Evolutionary conservation across 2,888 invertebrate genomes (phyloP).

Genomic region (Tenodera sinensis): DNA sequence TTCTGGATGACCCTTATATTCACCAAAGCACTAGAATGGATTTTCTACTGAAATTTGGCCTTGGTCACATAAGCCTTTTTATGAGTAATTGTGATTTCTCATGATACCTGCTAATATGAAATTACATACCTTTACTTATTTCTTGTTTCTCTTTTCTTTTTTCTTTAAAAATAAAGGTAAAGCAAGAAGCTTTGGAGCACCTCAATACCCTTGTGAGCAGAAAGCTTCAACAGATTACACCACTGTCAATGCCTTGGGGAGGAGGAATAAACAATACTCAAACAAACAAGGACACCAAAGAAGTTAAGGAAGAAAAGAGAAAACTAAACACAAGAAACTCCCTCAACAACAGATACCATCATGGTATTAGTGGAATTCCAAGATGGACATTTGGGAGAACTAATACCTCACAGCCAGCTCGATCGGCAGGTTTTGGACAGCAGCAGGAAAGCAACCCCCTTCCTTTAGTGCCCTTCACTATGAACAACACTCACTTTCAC

Average conservation of each 20-base stretch:
- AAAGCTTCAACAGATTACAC: slow-evolving; percentile 28
- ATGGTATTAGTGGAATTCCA: neutral
- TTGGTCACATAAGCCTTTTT: no score
- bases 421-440: neutral
- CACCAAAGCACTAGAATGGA: no score
- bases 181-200: slow-evolving; percentile 38
- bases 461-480: neutral
- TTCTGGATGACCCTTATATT: no score
- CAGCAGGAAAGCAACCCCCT: neutral
- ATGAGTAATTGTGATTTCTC: neutral
- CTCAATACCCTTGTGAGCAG: slow-evolving; percentile 36
- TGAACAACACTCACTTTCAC: neutral
- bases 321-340: neutral
- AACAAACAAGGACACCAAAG: neutral
- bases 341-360: neutral
- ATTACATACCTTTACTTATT: neutral
- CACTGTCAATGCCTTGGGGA: neutral
- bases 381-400: neutral
- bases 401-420: neutral
- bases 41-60: no score
- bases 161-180: slow-evolving; percentile 34
- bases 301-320: neutral
- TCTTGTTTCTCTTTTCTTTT: neutral
- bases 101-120: neutral
- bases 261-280: neutral